These are phyloP conservation scores for Philotrypesis tridentata DNA, from an alignment of 1,140 invertebrate genomes.

Conservation along the genomic window DNA sequence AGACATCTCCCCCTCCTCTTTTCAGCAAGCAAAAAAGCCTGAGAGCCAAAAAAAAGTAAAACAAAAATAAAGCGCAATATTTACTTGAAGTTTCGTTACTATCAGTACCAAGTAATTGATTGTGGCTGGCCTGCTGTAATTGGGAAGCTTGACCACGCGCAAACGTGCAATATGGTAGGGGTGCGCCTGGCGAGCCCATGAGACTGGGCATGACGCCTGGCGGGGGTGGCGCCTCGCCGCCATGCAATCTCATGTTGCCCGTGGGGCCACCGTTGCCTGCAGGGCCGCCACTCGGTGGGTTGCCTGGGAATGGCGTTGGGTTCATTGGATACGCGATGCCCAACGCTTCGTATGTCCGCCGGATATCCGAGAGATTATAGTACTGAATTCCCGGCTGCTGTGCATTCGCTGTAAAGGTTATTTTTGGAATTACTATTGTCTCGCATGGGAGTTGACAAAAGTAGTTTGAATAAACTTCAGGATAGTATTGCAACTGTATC, in stretches of 20 bases:
- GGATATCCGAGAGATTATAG: conserved; percentile 39
- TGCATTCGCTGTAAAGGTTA: conserved; percentile 20
- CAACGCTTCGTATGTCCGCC: conserved; percentile 40
- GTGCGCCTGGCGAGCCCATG: conserved; percentile 3
- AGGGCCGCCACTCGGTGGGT: not conserved
- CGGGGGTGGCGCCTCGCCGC: conserved; percentile 17
- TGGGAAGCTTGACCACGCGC: not conserved
- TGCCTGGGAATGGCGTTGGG: conserved; percentile 16
- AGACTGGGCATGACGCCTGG: conserved; percentile 23
- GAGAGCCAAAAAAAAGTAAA: conserved; percentile 1
- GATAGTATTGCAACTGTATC: too few species aligned
- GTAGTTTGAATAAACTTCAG: not conserved
- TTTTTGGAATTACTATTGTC: not conserved
- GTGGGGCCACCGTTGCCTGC: not conserved
- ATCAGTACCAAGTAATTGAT: conserved; percentile 49
- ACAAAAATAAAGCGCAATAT: conserved; percentile 14
- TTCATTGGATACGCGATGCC: conserved; percentile 41
- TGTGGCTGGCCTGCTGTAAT: conserved; percentile 30
- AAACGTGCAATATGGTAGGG: conserved; percentile 19
- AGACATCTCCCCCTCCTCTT: not conserved
- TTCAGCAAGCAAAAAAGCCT: not conserved
- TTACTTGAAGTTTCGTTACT: conserved; percentile 21
- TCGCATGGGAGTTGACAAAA: not conserved
- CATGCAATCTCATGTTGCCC: conserved; percentile 23
- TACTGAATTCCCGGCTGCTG: conserved; percentile 37